Conservation (phyloP, 2,113 vertebrate species). For the Brachyhypopomus gauderio region DNA sequence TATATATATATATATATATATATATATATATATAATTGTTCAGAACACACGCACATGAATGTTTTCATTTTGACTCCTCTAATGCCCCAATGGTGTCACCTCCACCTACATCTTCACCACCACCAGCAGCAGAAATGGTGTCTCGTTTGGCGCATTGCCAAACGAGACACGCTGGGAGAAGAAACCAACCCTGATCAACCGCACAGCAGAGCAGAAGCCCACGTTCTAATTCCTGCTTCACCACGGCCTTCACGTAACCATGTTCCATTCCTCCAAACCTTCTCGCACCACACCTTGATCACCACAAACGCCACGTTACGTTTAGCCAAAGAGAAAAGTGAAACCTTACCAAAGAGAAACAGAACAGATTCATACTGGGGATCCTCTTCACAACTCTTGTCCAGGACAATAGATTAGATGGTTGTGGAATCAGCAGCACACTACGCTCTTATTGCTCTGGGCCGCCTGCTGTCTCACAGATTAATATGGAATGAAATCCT, state of each 20-base stretch:
- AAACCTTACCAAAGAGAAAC: slow-evolving; percentile 92
- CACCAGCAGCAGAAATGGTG: too few species aligned
- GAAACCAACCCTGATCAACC: neutral
- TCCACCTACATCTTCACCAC: too few species aligned
- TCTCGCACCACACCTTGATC: neutral
- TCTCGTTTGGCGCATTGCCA: too few species aligned
- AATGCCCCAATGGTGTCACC: neutral
- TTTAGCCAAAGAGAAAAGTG: slow-evolving; percentile 9
- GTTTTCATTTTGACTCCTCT: neutral
- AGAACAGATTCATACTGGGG: slow-evolving; percentile 91
- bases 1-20: too few species aligned
- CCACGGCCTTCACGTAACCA: neutral
- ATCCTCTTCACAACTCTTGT: slow-evolving; percentile 31
- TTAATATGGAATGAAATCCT: slow-evolving; percentile 91
- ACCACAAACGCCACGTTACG: too few species aligned
- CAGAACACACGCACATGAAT: neutral
- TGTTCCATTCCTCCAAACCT: neutral
- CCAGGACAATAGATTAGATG: slow-evolving; percentile 57
- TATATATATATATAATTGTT: too few species aligned
- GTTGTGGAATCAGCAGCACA: slow-evolving; percentile 30
- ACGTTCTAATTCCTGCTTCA: neutral
- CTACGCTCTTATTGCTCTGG: slow-evolving; percentile 66
- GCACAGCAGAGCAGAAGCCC: neutral
- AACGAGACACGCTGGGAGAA: neutral
- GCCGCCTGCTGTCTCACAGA: slow-evolving; percentile 83